A percentile compares a stretch with the other conserved stretches of the same genome.
phyloP scores from a whole-genome alignment of 2,797 vertebrate species.

The Steatocranus sp. region DNA sequence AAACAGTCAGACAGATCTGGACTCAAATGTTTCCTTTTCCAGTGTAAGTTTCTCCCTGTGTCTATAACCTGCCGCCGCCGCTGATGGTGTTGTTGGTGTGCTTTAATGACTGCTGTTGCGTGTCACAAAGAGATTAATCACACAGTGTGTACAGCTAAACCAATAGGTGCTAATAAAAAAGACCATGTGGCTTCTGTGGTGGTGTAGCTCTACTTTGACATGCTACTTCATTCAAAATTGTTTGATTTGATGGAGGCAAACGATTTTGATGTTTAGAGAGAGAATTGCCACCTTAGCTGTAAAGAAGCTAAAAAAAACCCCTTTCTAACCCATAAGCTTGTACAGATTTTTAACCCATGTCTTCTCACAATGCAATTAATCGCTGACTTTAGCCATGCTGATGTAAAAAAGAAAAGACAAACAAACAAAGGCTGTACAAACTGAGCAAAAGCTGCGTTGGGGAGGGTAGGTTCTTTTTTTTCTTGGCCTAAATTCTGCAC shows the following conservation, averaged over 20 bases:
- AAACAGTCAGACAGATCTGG: constrained; percentile 94
- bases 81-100: constrained; percentile 65
- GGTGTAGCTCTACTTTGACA: constrained; percentile 31
- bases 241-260: constrained; percentile 12
- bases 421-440: background rate
- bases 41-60: constrained; percentile 88
- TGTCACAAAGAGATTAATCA: constrained; percentile 52
- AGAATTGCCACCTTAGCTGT: constrained; percentile 30
- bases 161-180: constrained; percentile 54
- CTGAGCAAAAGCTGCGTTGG: constrained; percentile 6
- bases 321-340: constrained; percentile 17
- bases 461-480: constrained; percentile 1
- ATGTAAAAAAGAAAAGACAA: background rate
- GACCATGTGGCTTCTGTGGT: constrained; percentile 48
- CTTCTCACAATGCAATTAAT: constrained; percentile 14
- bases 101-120: constrained; percentile 47
- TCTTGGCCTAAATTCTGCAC: constrained; percentile 26
- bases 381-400: constrained; percentile 6
- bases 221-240: background rate
- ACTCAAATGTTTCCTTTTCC: constrained; percentile 95
- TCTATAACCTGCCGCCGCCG: constrained; percentile 67
- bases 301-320: background rate
- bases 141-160: constrained; percentile 42
- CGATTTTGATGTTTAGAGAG: background rate
- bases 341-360: constrained; percentile 33